These are phyloP conservation scores for Eleutherodactylus coqui DNA, from an alignment of 2,797 vertebrate species.

Conservation along the genomic window DNA sequence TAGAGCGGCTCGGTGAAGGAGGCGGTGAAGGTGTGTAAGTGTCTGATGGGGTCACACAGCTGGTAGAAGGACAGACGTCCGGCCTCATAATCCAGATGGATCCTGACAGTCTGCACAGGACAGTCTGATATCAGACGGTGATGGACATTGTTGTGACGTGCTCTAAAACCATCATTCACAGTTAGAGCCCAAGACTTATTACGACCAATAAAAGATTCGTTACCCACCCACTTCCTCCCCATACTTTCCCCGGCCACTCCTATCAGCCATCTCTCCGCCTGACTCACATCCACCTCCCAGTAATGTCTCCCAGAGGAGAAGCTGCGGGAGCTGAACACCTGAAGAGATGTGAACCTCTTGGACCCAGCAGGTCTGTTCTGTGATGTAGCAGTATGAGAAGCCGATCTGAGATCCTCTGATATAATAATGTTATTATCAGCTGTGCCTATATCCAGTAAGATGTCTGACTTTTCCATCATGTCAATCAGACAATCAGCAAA, in stretches of 20 bases:
- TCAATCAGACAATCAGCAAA: too few species aligned
- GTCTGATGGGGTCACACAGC: conserved; percentile 26
- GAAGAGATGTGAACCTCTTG: too few species aligned
- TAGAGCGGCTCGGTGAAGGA: conserved; percentile 24
- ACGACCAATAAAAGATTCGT: not conserved
- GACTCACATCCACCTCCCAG: conserved; percentile 12
- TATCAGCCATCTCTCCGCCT: not conserved
- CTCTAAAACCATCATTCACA: not conserved
- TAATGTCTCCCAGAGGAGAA: too few species aligned
- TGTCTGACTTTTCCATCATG: too few species aligned
- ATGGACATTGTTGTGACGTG: not conserved
- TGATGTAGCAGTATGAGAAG: too few species aligned
- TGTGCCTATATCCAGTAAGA: too few species aligned
- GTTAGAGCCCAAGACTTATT: conserved; percentile 22
- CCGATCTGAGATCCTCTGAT: too few species aligned
- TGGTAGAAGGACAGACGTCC: conserved; percentile 31
- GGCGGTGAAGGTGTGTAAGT: conserved; percentile 22
- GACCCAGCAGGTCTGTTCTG: too few species aligned
- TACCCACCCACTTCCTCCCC: not conserved
- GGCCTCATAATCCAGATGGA: conserved; percentile 16
- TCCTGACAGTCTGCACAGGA: not conserved
- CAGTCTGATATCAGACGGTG: too few species aligned
- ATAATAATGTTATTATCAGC: too few species aligned
- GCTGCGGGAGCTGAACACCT: too few species aligned
- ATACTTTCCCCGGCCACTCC: conserved; percentile 8